Conservation (phyloP, 2,113 vertebrate species). For the Strix aluco region DNA sequence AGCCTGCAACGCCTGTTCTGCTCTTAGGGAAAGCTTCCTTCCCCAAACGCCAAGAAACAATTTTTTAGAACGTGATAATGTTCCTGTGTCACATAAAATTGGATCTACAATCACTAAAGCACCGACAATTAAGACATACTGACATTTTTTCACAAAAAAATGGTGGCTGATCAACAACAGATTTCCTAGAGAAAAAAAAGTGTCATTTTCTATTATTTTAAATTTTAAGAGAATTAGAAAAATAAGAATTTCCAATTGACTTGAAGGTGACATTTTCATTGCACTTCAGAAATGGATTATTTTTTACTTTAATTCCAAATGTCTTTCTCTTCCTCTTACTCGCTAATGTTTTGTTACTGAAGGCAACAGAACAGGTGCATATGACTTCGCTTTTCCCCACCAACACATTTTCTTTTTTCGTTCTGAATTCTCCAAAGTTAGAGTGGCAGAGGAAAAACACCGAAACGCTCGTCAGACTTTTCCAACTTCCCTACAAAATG, state of each 20-base stretch:
- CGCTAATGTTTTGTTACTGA: constrained; percentile 42
- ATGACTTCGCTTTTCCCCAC: constrained; percentile 33
- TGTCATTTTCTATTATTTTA: background rate
- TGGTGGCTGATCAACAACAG: background rate
- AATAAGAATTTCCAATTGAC: background rate
- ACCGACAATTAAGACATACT: background rate
- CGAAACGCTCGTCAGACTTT: background rate
- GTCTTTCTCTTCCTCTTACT: constrained; percentile 25
- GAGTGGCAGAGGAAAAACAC: background rate
- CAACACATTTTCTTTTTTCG: constrained; percentile 65
- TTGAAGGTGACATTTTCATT: constrained; percentile 26
- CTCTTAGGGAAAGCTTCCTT: background rate
- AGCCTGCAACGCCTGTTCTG: background rate
- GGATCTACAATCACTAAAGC: background rate
- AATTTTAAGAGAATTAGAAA: background rate
- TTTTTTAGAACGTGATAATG: background rate
- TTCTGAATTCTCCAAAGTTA: constrained; percentile 42
- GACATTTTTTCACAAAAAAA: background rate
- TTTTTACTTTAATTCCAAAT: constrained; percentile 53
- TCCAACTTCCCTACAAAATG: constrained; percentile 26
- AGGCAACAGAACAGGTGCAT: constrained; percentile 64
- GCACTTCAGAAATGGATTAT: constrained; percentile 19
- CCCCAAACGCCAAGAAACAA: background rate
- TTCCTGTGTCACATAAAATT: background rate
- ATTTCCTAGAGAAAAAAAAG: background rate